Percentiles rank a stretch among this genome's conserved stretches.
Evolutionary conservation across 2,888 invertebrate species (phyloP).

Genomic region (Colletes collaris): DNA sequence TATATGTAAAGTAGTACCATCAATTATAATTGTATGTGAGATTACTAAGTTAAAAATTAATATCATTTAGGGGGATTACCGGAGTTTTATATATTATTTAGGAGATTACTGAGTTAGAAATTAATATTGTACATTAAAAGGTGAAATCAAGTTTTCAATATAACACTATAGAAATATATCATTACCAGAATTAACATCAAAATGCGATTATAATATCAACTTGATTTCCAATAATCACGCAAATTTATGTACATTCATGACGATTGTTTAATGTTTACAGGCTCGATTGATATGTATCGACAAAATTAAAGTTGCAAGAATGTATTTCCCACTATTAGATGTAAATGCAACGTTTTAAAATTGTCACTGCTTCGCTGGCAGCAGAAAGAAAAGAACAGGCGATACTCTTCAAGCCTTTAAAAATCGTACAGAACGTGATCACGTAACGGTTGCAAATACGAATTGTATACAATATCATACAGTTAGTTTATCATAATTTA

Average conservation of each 20-base stretch:
- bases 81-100: slow-evolving; percentile 24
- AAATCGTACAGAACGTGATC: slow-evolving; percentile 16
- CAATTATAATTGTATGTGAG: background rate
- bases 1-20: slow-evolving; percentile 22
- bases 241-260: slow-evolving; percentile 35
- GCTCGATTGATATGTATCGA: slow-evolving; percentile 18
- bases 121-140: slow-evolving; percentile 15
- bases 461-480: slow-evolving; percentile 73
- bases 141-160: slow-evolving; percentile 19
- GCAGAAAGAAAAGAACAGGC: slow-evolving; percentile 5
- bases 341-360: slow-evolving; percentile 36
- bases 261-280: slow-evolving; percentile 14
- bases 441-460: slow-evolving; percentile 48
- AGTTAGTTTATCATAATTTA: slow-evolving; percentile 74
- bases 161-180: background rate
- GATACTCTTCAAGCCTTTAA: slow-evolving; percentile 6
- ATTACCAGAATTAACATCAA: background rate
- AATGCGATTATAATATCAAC: slow-evolving; percentile 19
- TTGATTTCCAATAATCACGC: slow-evolving; percentile 27
- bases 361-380: background rate
- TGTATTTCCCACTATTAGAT: background rate
- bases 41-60: slow-evolving; percentile 3
- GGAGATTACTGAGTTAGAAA: slow-evolving; percentile 15
- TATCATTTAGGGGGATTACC: background rate
- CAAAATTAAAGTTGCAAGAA: background rate